Evolutionary conservation across 2,888 invertebrate species (phyloP).

Genomic region (Endomychus coccineus): DNA sequence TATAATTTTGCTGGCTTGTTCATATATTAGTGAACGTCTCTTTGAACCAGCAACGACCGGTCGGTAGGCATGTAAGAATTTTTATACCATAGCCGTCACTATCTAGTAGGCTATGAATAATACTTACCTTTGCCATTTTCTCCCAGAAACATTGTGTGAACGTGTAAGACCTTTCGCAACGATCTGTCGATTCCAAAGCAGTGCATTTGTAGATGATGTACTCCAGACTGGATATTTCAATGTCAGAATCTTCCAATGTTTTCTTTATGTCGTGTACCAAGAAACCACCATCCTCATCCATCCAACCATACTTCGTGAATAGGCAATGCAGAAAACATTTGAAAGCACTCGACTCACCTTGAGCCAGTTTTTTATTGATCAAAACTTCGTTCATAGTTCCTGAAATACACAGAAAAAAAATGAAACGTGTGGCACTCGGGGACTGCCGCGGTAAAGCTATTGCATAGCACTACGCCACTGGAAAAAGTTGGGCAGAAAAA

Average conservation of each 20-base stretch:
- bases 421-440: too few species aligned
- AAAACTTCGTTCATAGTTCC: slow-evolving; percentile 39
- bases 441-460: too few species aligned
- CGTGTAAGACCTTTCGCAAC: slow-evolving; percentile 36
- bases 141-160: slow-evolving; percentile 42
- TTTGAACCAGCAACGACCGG: too few species aligned
- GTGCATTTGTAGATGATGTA: slow-evolving; percentile 38
- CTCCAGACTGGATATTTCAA: slow-evolving; percentile 33
- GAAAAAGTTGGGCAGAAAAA: too few species aligned
- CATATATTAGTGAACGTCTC: too few species aligned
- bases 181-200: slow-evolving; percentile 34
- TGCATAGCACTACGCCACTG: too few species aligned
- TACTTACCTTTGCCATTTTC: slow-evolving; percentile 33
- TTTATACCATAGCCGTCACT: not conserved
- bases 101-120: not conserved
- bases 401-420: slow-evolving; percentile 18
- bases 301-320: slow-evolving; percentile 41
- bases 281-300: slow-evolving; percentile 42
- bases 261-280: slow-evolving; percentile 36
- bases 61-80: too few species aligned
- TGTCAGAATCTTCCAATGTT: slow-evolving; percentile 33
- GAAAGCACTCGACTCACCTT: slow-evolving; percentile 31
- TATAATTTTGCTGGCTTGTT: too few species aligned
- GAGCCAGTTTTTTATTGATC: slow-evolving; percentile 34
- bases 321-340: slow-evolving; percentile 42